Evolutionary conservation across 2,113 vertebrate species (phyloP), one percentile per base, ranked within the genome.

Genomic region (Fregata magnificens): DNA sequence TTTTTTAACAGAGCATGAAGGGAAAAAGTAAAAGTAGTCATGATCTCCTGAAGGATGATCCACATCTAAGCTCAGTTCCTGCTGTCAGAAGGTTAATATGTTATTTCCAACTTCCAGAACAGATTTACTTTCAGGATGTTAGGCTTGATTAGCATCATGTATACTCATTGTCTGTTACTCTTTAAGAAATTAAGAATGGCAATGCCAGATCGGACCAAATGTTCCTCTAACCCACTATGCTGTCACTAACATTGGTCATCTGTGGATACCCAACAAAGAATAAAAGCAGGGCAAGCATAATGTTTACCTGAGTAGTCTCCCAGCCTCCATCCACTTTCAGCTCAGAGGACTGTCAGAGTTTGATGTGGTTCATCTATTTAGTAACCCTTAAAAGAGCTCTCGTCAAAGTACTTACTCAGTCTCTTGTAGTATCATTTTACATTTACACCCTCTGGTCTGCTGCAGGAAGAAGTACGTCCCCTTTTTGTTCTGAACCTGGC

Each of bases 11-110:
- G 99, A 99, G 98, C 50, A 98, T 99, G 96, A 99, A 99, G 89
- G 99, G 99, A n/a, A 99, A 99, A 98, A 99, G 99, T 98, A 99
- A 99, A 98, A 99, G 99, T 94, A 99, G 99, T 96, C 99, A 99
- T 63, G 99, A 99, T 97, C 99, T 99, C 16, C 98, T 99, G 86
- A 99, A 99, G 97, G 99, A 99, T 76, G 99, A 99, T 67, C 99
- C 99, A 13, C 98, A 98, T 81, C 98, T 99, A 65, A 99, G 99
- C 94, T 99, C 99, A 28, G 98, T 99, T 83, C 99, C 99, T 45
- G 99, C 98, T 47, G 98, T 99, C 58, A 98, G 98, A 94, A 99
- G 99, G 99, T 99, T 87, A 96, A 79, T 95, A 71, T 32, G 4
- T 36, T 53, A 50, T 36, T 91, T 94, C 32, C 32, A 40, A 1